Base-by-base conservation (phyloP, 2,888 invertebrate species). In the Drosophila macrospina region DNA sequence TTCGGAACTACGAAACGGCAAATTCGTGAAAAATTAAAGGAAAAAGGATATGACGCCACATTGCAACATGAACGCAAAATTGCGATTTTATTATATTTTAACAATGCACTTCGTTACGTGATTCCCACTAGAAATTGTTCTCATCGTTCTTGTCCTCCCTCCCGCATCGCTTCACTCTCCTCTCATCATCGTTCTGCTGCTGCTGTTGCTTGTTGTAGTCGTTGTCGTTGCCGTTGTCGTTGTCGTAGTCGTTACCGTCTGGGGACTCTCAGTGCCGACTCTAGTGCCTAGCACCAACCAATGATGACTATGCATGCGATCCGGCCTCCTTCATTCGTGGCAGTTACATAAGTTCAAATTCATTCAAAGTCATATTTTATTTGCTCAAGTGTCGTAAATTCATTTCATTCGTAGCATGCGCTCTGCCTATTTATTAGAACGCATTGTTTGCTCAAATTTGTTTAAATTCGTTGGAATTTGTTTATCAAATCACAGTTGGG, bases 81-180 rank as follows among this genome's bases (percentile, higher is more conserved):
- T 85, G 85, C 89, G 86, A 85, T 85, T 85, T 85, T 85, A 85
- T 85, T 85, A 89, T 85, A 87, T 85, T 85, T 85, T 85, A 85
- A 85, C 85, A 85, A 85, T 85, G 85, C 89, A 89, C 88, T 85
- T 85, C 89, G 85, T 85, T 85, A 89, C 89, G 89, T 87, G 88
- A 88, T 89, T 88, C 89, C 88, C 89, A 77, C 80, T 86, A 82
- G 88, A 85, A 87, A 81, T 74, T 65, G 86, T 78, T 67, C 81
- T 68, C 60, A 61, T 50, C 72, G 55, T 51, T 52, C 62, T 56
- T 60, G 39, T 42, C 41, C 47, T 36, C 28, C 11, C 24, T 10
- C 55, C 28, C n/a, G n/a, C n/a, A n/a, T 8, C 16, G 16, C 2
- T 24, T 13, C 10, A 6, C 42, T 8, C 6, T 26, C 11, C 8